Conservation (phyloP, 2,113 vertebrate genomes). For the Xiphias gladius region DNA sequence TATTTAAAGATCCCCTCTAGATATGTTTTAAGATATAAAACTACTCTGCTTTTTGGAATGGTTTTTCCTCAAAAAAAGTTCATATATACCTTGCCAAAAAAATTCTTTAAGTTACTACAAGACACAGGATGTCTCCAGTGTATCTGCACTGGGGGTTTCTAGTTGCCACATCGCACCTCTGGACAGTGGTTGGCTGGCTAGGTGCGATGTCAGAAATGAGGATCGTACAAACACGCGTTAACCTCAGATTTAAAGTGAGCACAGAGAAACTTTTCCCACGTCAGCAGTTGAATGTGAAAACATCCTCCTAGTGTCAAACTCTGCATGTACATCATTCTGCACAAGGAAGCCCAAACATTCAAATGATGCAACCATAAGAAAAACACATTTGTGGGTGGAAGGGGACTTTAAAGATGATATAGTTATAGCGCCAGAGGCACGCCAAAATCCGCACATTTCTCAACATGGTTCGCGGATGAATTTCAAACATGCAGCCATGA, state of each 20-base stretch:
- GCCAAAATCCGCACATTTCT: not conserved
- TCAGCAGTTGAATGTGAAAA: slow-evolving; percentile 1
- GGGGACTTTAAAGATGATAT: not conserved
- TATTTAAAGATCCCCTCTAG: not conserved
- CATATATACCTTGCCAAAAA: not conserved
- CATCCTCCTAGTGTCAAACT: not conserved
- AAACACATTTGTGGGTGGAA: not conserved
- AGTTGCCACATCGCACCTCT: not conserved
- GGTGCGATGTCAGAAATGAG: not conserved
- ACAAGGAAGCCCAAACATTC: not conserved
- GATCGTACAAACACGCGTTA: not conserved
- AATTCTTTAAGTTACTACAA: not conserved
- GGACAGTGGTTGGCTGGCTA: not conserved
- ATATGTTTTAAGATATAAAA: not conserved
- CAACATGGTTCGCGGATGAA: not conserved
- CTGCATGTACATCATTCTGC: not conserved
- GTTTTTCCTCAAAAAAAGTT: not conserved
- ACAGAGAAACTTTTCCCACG: not conserved
- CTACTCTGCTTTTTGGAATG: not conserved
- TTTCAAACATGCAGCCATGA: not conserved
- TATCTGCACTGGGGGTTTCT: not conserved
- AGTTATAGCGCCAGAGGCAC: too few species aligned
- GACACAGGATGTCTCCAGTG: not conserved
- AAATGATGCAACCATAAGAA: not conserved
- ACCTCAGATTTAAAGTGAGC: not conserved